These are phyloP conservation scores for Condylura cristata DNA, from an alignment of 2,113 vertebrate genomes.

Conservation along the genomic window DNA sequence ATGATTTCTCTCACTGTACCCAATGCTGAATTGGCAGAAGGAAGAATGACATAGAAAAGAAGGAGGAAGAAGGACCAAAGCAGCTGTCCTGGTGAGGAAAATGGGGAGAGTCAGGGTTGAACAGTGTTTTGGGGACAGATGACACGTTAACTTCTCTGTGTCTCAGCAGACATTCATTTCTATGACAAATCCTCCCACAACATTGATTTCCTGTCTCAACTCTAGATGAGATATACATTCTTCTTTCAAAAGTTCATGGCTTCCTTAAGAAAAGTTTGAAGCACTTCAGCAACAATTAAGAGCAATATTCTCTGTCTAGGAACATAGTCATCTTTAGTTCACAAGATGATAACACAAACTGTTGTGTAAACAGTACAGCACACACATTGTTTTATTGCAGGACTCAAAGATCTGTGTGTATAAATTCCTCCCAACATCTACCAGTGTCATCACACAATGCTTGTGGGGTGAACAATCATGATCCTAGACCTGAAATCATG, in stretches of 20 bases:
- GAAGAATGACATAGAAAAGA: not conserved
- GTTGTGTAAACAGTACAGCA: too few relatives aligned
- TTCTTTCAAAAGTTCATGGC: not conserved
- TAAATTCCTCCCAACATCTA: not conserved
- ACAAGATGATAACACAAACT: not conserved
- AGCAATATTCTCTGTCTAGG: not conserved
- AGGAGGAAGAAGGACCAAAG: not conserved
- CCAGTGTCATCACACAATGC: accelerated
- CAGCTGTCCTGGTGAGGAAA: not conserved
- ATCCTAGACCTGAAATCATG: not conserved
- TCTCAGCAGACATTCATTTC: not conserved
- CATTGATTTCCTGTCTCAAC: not conserved
- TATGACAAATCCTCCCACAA: too few relatives aligned
- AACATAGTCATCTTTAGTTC: not conserved
- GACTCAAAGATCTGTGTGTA: too few relatives aligned
- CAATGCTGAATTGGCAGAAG: too few relatives aligned
- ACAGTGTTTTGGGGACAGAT: not conserved
- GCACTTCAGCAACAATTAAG: not conserved
- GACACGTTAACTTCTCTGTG: too few relatives aligned
- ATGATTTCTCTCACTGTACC: not conserved
- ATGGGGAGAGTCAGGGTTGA: not conserved
- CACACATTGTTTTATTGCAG: accelerated
- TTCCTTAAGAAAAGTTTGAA: not conserved
- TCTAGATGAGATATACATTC: accelerated
- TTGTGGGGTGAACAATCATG: accelerated